phyloP scores from a whole-genome alignment of 2,113 vertebrate species.

The Lepus americanus region DNA sequence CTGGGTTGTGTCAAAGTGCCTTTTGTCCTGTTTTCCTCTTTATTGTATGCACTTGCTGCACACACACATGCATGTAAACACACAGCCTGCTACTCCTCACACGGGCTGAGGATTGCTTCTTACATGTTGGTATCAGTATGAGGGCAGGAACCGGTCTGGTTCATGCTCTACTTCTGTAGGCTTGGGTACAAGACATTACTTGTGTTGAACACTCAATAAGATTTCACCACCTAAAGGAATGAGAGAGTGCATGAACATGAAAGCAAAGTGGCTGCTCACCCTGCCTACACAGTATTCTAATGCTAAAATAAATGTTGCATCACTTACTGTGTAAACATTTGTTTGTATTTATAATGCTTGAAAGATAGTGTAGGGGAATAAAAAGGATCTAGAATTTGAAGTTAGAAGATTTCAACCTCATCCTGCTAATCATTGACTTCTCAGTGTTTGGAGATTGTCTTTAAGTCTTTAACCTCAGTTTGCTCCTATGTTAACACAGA shows the following conservation, averaged over 20 bases:
- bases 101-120: not conserved
- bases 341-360: not conserved
- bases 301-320: not conserved
- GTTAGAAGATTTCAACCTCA: not conserved
- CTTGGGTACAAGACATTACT: not conserved
- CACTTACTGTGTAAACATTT: not conserved
- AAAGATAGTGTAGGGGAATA: not conserved
- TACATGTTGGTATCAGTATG: not conserved
- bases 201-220: not conserved
- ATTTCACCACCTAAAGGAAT: not conserved
- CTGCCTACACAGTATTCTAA: not conserved
- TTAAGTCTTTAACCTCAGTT: not conserved
- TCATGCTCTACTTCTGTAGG: not conserved
- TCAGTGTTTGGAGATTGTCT: not conserved
- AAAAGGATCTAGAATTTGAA: not conserved
- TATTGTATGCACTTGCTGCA: rapidly evolving
- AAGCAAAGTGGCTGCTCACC: not conserved
- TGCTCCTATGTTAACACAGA: not conserved
- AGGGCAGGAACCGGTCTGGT: not conserved
- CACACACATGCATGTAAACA: not conserved
- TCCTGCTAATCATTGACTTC: not conserved
- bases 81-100: not conserved
- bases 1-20: not conserved
- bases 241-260: not conserved
- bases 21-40: not conserved